Percentiles rank a stretch among this genome's conserved stretches.
Conservation (phyloP, 64 coral and sea anemone genomes). For the Astreopora myriophthalma region DNA sequence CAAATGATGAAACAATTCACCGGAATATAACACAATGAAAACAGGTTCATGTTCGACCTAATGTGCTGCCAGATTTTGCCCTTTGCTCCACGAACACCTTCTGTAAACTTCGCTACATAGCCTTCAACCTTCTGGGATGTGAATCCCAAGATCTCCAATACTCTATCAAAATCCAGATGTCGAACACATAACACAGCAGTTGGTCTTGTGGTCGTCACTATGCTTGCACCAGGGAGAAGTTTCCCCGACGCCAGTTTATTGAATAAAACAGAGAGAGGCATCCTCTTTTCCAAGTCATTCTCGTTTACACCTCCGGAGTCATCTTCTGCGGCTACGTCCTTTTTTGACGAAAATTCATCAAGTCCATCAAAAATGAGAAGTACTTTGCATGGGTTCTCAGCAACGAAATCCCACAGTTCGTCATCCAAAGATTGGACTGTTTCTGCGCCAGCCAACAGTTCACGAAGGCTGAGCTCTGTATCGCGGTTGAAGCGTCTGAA, state of each 20-base stretch:
- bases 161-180: conserved; percentile 34
- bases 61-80: conserved; percentile 20
- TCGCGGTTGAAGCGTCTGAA: conserved; percentile 15
- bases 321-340: not conserved
- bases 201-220: conserved; percentile 59
- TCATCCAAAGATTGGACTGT: conserved; percentile 23
- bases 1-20: conserved; percentile 74
- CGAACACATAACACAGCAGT: conserved; percentile 11
- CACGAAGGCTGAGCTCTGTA: not conserved
- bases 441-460: not conserved
- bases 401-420: conserved; percentile 9
- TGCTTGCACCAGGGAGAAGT: conserved; percentile 17
- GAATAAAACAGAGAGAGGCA: conserved; percentile 9
- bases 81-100: not conserved
- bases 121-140: conserved; percentile 41
- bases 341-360: conserved; percentile 35
- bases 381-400: conserved; percentile 13
- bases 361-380: conserved; percentile 70
- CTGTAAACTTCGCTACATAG: conserved; percentile 53
- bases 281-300: not conserved
- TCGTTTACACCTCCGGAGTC: too few relatives aligned
- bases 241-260: conserved; percentile 5
- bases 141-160: conserved; percentile 71
- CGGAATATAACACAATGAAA: conserved; percentile 72
- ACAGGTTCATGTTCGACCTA: conserved; percentile 8